Conservation (phyloP, 2,888 invertebrate species). For the Formica aserva region DNA sequence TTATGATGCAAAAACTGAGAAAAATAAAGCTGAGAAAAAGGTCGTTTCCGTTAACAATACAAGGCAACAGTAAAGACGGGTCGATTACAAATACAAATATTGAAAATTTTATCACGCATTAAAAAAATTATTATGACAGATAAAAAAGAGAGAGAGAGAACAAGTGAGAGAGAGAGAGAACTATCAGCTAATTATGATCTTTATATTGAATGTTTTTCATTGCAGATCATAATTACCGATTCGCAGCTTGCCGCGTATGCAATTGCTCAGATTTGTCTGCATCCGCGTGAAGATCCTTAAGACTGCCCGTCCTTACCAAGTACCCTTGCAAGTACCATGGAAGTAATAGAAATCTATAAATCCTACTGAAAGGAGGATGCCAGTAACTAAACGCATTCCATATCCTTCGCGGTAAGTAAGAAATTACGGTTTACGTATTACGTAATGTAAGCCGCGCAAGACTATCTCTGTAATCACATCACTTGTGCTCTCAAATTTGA, state of each 20-base stretch:
- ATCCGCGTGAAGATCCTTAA: constrained; percentile 71
- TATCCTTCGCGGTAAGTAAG: constrained; percentile 74
- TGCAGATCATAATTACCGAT: constrained; percentile 73
- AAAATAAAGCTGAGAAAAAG: not conserved
- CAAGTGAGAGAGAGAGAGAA: not conserved
- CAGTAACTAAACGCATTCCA: constrained; percentile 74
- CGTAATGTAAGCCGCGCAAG: constrained; percentile 63
- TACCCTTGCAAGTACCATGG: constrained; percentile 73
- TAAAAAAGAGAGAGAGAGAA: constrained; percentile 1
- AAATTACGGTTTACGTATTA: constrained; percentile 68
- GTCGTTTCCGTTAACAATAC: constrained; percentile 11
- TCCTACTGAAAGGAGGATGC: constrained; percentile 73
- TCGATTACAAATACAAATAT: constrained; percentile 1
- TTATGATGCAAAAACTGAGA: not conserved
- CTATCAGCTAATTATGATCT: constrained; percentile 51
- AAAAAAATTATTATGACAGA: constrained; percentile 21
- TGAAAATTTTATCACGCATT: constrained; percentile 27
- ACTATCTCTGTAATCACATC: constrained; percentile 19
- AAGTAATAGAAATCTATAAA: constrained; percentile 69
- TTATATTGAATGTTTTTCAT: constrained; percentile 70
- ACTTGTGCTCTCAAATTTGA: constrained; percentile 35
- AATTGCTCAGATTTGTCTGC: constrained; percentile 67
- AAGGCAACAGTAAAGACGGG: constrained; percentile 44
- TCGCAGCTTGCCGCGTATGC: constrained; percentile 68
- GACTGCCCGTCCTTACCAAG: constrained; percentile 73